Evolutionary conservation across 2,888 invertebrate species (phyloP).

Genomic region (Drosophila emarginata): DNA sequence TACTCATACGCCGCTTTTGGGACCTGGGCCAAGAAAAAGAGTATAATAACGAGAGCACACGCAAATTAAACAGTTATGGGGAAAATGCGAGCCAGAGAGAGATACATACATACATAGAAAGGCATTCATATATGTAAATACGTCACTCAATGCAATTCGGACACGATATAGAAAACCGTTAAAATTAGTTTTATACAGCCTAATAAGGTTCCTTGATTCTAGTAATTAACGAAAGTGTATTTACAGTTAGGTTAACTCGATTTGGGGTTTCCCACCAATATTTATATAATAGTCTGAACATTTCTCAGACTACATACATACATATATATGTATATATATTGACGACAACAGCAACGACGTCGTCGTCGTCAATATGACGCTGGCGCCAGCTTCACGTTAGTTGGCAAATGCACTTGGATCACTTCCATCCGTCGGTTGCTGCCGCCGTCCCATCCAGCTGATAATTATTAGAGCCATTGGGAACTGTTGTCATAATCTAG

Average conservation of each 20-base stretch:
- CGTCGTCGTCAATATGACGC: too few species aligned
- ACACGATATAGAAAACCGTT: too few species aligned
- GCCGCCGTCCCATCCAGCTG: constrained; percentile 28
- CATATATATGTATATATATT: too few species aligned
- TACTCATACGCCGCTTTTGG: constrained; percentile 24
- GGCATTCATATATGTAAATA: too few species aligned
- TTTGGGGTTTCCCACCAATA: neutral
- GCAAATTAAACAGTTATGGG: neutral
- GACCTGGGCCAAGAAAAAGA: neutral
- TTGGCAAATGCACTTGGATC: constrained; percentile 31
- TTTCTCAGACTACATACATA: too few species aligned
- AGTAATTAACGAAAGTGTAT: neutral
- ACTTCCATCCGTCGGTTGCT: neutral
- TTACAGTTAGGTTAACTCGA: neutral
- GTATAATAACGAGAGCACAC: neutral
- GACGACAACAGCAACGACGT: too few species aligned
- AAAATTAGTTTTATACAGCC: too few species aligned
- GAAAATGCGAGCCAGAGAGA: neutral
- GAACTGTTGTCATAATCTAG: neutral
- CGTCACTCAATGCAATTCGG: neutral
- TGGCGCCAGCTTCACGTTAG: neutral
- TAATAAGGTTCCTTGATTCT: neutral
- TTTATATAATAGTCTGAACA: neutral
- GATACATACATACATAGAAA: neutral
- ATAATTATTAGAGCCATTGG: constrained; percentile 49